Base-by-base conservation (phyloP, 2,888 invertebrate species). In the Cosmia pyralina region DNA sequence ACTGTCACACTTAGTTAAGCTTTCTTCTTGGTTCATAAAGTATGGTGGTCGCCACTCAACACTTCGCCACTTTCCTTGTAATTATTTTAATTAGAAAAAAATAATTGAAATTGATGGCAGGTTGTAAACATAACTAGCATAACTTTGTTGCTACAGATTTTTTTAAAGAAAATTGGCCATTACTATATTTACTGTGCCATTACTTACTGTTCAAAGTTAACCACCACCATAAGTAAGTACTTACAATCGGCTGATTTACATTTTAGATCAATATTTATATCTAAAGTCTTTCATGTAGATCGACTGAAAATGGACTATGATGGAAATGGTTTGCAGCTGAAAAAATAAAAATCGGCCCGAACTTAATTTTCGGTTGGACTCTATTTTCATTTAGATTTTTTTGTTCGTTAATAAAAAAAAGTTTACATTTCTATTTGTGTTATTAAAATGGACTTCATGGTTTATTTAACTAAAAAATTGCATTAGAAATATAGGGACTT, bases 1-100 rank as follows among this genome's bases (percentile, higher is more conserved):
- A 84, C 74, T 87, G 86, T 90, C 89, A 82, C 88, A 88, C 85
- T 87, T 89, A 87, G 89, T 88, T 90, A 88, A 87, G 85, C 82
- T 86, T 81, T 83, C 86, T 86, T 83, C 81, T 83, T 79, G 85
- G 82, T 79, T 81, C 85, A 86, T 88, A 88, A 88, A 88, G 82
- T 87, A 80, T 72, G 72, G 73, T 72, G 85, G 85, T 83, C 82
- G 81, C 77, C 76, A 72, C 76, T 78, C 79, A 72, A 79, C 77
- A 82, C 69, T 79, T 69, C 71, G 79, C 69, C 80, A 87, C 84
- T 85, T 87, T 87, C 65, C 60, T 72, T 74, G 55, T 81, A 78
- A 82, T 81, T 69, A 55, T 85, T 88, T 89, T 90, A 91, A 90
- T 90, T 89, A 88, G 7, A 88, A 79, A 88, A 70, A 88, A 85